Evolutionary conservation across 2,113 vertebrate species (phyloP).

Genomic region (Alectura lathami): DNA sequence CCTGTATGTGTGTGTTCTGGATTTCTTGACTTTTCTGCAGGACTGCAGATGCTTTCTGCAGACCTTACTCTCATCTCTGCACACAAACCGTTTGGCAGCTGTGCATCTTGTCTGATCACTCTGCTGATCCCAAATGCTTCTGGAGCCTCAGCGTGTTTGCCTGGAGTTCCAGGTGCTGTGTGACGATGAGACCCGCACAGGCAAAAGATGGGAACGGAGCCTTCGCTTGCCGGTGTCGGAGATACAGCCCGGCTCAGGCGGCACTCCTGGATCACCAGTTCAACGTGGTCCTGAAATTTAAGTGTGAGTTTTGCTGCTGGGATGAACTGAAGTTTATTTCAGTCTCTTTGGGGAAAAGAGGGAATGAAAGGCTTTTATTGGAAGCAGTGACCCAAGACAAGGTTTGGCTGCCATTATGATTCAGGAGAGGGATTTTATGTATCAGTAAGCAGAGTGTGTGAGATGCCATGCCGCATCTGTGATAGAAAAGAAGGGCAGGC

Average conservation of each 20-base stretch:
- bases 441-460: not conserved
- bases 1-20: too few species aligned
- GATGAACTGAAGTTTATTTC: constrained; percentile 22
- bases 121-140: not conserved
- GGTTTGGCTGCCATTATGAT: constrained; percentile 10
- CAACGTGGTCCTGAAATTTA: not conserved
- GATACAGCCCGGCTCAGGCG: rapidly evolving
- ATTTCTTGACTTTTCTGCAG: too few species aligned
- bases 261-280: not conserved
- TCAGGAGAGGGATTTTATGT: constrained; percentile 46
- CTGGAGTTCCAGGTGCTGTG: not conserved
- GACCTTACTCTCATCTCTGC: not conserved
- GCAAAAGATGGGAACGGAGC: not conserved
- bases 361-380: not conserved
- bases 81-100: not conserved
- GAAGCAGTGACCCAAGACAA: not conserved
- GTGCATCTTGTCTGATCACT: not conserved
- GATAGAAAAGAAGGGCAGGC: constrained; percentile 29
- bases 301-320: not conserved
- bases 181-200: not conserved
- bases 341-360: not conserved
- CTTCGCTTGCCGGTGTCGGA: not conserved
- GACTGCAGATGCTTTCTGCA: not conserved
- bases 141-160: not conserved
- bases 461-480: not conserved